Evolutionary conservation across 2,888 invertebrate species (phyloP).

Genomic region (Nezara viridula): DNA sequence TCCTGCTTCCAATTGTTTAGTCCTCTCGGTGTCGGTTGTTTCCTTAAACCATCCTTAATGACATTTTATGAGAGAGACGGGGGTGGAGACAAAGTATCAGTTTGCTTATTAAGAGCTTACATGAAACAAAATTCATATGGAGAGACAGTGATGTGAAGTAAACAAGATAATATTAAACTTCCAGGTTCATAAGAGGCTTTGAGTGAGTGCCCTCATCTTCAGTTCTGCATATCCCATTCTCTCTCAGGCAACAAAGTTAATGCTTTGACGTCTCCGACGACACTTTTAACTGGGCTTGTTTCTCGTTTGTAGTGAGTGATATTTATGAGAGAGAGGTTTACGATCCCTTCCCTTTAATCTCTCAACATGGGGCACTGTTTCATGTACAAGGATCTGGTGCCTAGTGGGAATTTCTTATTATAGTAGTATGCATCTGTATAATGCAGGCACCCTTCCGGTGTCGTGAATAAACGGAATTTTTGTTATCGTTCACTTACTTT

Average conservation of each 20-base stretch:
- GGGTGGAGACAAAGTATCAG: neutral
- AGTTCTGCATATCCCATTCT: conserved; percentile 32
- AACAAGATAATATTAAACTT: conserved; percentile 49
- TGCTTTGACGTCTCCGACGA: neutral
- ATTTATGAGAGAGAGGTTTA: neutral
- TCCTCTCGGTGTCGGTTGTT: neutral
- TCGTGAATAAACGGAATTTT: neutral
- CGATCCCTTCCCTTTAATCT: neutral
- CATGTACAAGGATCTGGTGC: neutral
- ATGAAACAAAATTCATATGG: neutral
- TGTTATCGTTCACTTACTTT: neutral
- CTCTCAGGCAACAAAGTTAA: conserved; percentile 9
- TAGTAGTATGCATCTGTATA: neutral
- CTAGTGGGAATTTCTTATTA: neutral
- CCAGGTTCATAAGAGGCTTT: conserved; percentile 44
- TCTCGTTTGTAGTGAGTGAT: neutral
- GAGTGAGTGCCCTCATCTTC: conserved; percentile 13
- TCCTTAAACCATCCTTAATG: neutral
- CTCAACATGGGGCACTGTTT: neutral
- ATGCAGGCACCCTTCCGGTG: neutral
- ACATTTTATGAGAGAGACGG: neutral
- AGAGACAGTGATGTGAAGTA: conserved; percentile 41
- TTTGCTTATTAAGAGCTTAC: conserved; percentile 21
- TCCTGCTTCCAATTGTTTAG: no score
- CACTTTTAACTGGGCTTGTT: conserved; percentile 22